Evolutionary conservation across 2,113 vertebrate species (phyloP).

Genomic region (Colistium nudipinnis): DNA sequence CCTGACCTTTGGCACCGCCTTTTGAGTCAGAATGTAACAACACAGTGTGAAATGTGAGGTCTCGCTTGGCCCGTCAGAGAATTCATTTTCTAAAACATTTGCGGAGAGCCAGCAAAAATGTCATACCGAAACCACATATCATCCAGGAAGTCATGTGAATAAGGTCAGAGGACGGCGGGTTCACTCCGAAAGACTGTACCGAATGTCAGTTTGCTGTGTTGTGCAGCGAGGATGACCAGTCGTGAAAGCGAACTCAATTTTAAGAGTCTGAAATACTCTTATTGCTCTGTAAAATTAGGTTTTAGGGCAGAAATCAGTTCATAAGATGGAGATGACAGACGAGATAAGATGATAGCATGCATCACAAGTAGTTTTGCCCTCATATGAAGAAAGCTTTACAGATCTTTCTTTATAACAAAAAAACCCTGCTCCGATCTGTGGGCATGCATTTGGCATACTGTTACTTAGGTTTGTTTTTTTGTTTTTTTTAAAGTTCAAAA

Average conservation of each 20-base stretch:
- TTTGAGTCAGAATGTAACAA: conserved; percentile 57
- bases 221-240: not conserved
- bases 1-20: conserved; percentile 47
- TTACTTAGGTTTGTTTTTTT: not conserved
- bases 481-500: no score
- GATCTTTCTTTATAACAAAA: not conserved
- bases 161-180: conserved; percentile 37
- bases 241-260: not conserved
- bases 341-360: no score
- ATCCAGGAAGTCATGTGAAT: conserved; percentile 30
- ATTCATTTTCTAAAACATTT: conserved; percentile 39
- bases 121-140: conserved; percentile 43
- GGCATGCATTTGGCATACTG: not conserved
- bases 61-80: conserved; percentile 35
- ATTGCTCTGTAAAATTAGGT: no score
- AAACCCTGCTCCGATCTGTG: not conserved
- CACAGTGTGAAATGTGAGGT: conserved; percentile 50
- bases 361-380: no score
- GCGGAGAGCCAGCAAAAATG: conserved; percentile 41
- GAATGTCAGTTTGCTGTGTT: conserved; percentile 12
- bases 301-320: no score
- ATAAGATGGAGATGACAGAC: no score
- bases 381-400: not conserved
- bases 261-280: no score
- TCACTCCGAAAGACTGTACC: conserved; percentile 1